Evolutionary conservation across 2,888 invertebrate genomes (phyloP).

Genomic region (Synergus umbraculus): DNA sequence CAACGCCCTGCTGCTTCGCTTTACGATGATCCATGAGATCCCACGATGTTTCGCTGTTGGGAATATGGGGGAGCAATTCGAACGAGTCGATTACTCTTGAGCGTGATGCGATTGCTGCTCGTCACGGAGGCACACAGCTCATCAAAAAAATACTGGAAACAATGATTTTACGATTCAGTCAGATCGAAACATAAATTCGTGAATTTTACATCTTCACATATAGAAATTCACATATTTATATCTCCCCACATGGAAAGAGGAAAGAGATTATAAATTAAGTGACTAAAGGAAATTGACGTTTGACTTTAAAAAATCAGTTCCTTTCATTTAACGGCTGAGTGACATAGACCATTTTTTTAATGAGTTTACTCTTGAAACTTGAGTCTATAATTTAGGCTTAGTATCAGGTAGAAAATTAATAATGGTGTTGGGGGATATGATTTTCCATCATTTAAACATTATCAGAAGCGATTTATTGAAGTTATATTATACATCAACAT

Average conservation of each 20-base stretch:
- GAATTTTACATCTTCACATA: not conserved
- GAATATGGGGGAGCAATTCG: slow-evolving; percentile 32
- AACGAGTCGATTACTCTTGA: slow-evolving; percentile 35
- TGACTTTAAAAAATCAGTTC: too few species aligned
- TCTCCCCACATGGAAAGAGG: too few species aligned
- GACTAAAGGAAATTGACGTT: too few species aligned
- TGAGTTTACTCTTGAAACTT: too few species aligned
- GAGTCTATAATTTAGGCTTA: too few species aligned
- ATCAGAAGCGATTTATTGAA: slow-evolving; percentile 13
- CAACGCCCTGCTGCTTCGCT: slow-evolving; percentile 28
- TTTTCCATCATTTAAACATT: slow-evolving; percentile 16
- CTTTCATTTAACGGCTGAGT: too few species aligned
- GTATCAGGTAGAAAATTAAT: not conserved
- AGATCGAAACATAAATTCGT: not conserved
- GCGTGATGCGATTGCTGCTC: slow-evolving; percentile 32
- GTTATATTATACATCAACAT: not conserved
- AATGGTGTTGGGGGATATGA: not conserved
- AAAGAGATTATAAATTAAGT: too few species aligned
- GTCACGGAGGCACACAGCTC: slow-evolving; percentile 37
- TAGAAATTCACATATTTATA: too few species aligned
- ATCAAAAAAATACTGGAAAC: slow-evolving; percentile 25
- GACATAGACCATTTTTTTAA: too few species aligned
- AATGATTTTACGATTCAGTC: slow-evolving; percentile 18
- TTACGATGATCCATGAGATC: slow-evolving; percentile 38
- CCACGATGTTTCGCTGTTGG: slow-evolving; percentile 34